A percentile compares a stretch with the other conserved stretches of the same genome.
Conservation (phyloP, 1,140 invertebrate genomes). For the Anoplolepis gracilipes region DNA sequence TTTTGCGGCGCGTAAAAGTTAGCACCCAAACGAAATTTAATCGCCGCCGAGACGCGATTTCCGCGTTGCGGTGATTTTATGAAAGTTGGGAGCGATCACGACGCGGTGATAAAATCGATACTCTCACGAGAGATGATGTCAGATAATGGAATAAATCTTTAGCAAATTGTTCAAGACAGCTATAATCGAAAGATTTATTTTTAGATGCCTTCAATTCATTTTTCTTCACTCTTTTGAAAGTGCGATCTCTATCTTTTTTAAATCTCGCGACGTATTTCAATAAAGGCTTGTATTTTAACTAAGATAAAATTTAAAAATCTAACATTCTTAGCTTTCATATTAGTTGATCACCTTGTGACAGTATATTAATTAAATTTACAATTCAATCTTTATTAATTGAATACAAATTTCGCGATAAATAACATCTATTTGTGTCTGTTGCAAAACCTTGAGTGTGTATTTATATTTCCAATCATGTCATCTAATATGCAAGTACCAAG, state of each 20-base stretch:
- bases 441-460: slow-evolving; percentile 21
- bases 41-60: not conserved
- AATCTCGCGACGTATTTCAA: not conserved
- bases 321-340: not conserved
- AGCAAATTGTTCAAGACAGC: not conserved
- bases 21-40: slow-evolving; percentile 14
- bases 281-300: not conserved
- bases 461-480: not conserved
- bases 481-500: not conserved
- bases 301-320: not conserved
- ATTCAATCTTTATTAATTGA: not conserved
- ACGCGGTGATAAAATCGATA: not conserved
- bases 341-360: not conserved
- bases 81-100: not conserved
- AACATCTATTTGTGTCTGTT: not conserved
- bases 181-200: slow-evolving; percentile 7
- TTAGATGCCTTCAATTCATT: not conserved
- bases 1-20: slow-evolving; percentile 32
- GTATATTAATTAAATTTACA: not conserved
- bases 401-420: not conserved
- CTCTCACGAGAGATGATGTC: not conserved
- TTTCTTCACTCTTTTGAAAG: not conserved
- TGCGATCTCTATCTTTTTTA: not conserved
- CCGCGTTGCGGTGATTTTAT: not conserved
- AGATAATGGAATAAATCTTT: not conserved